phyloP scores from a whole-genome alignment of 2,113 vertebrate species.

The Dromaius novaehollandiae region DNA sequence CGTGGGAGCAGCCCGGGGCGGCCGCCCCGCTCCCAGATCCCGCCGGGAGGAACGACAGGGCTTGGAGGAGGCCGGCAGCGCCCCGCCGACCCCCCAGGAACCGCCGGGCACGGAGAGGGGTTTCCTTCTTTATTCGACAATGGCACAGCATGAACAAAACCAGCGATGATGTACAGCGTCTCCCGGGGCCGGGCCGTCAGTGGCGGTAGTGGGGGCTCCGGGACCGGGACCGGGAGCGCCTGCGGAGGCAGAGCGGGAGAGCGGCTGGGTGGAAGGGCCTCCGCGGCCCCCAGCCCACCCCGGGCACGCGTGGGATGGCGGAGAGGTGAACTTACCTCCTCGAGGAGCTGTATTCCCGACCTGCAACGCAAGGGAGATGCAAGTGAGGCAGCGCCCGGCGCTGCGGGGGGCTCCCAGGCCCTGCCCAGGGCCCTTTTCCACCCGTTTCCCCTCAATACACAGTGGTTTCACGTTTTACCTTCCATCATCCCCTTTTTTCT shows the following conservation, averaged over 20 bases:
- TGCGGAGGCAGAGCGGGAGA: neutral
- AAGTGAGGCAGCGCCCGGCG: no score
- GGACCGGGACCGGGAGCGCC: conserved; percentile 72
- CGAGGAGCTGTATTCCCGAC: conserved; percentile 76
- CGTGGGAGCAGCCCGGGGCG: no score
- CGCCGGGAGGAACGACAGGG: no score
- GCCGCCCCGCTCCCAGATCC: no score
- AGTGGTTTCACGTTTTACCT: no score
- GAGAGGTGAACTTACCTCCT: conserved; percentile 55
- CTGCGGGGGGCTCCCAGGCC: no score
- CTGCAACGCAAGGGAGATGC: conserved; percentile 10
- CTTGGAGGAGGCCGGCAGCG: neutral
- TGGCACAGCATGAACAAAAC: neutral
- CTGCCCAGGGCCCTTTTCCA: neutral
- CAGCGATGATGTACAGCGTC: neutral
- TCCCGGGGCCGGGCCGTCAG: neutral
- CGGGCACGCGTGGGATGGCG: neutral
- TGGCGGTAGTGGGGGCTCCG: conserved; percentile 75
- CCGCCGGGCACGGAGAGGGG: neutral
- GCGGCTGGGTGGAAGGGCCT: neutral
- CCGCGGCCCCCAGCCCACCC: no score
- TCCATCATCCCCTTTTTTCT: no score
- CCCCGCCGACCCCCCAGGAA: neutral
- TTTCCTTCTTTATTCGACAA: conserved; percentile 41
- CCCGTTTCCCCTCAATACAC: neutral